Conservation (phyloP, 2,888 invertebrate species). For the Nysson spinosus region DNA sequence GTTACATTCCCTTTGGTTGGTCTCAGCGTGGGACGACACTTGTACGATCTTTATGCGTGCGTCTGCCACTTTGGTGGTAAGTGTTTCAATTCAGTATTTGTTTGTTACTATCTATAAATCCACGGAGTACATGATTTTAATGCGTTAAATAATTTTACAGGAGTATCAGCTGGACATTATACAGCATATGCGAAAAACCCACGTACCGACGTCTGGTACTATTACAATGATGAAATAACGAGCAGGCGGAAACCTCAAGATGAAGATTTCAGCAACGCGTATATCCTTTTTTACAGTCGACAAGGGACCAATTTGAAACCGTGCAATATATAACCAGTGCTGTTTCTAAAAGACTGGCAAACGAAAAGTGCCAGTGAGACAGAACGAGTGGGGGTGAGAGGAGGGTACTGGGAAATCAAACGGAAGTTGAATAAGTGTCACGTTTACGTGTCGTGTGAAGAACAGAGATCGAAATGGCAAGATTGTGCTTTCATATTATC, state of each 20-base stretch:
- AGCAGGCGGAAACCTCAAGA: constrained; percentile 79
- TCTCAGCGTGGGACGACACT: constrained; percentile 78
- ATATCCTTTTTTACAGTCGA: constrained; percentile 82
- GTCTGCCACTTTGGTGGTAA: constrained; percentile 83
- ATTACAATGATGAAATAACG: constrained; percentile 81
- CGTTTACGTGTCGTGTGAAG: constrained; percentile 25
- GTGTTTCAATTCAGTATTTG: not conserved
- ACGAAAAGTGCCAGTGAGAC: constrained; percentile 36
- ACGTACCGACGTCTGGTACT: constrained; percentile 80
- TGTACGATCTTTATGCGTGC: constrained; percentile 82
- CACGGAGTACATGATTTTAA: not conserved
- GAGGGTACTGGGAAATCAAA: constrained; percentile 3
- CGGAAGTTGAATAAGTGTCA: constrained; percentile 14
- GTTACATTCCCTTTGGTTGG: constrained; percentile 81
- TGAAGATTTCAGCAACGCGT: constrained; percentile 81
- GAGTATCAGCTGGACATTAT: constrained; percentile 82
- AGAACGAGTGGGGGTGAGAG: constrained; percentile 15
- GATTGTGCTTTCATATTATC: constrained; percentile 25
- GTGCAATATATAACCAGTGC: constrained; percentile 73
- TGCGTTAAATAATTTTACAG: constrained; percentile 66
- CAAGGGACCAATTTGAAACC: constrained; percentile 77
- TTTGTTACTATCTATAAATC: not conserved
- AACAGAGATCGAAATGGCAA: constrained; percentile 24
- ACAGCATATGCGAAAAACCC: constrained; percentile 82
- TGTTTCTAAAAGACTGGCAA: constrained; percentile 41